phyloP scores from a whole-genome alignment of 2,113 vertebrate genomes.

The Rattus norvegicus region DNA sequence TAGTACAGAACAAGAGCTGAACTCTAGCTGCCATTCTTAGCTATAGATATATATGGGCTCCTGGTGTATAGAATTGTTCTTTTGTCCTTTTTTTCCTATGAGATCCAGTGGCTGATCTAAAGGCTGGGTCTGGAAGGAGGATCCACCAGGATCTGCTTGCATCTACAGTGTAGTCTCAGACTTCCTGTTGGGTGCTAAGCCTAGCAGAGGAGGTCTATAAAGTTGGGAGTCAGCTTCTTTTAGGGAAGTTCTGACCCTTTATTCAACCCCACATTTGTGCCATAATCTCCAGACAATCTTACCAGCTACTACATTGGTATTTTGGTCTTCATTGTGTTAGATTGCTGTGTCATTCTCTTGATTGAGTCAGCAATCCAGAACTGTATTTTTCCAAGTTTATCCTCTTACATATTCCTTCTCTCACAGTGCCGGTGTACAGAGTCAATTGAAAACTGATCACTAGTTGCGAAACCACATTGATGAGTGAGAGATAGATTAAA shows the following conservation, averaged over 20 bases:
- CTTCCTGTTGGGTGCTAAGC: background rate
- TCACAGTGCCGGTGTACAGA: background rate
- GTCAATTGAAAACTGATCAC: background rate
- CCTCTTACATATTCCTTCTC: background rate
- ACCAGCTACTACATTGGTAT: background rate
- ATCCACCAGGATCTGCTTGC: background rate
- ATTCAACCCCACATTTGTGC: background rate
- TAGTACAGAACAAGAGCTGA: background rate
- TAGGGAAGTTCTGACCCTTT: background rate
- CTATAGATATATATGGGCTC: background rate
- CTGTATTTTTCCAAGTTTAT: background rate
- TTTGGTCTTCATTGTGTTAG: background rate
- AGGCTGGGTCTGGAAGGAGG: background rate
- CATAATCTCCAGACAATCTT: background rate
- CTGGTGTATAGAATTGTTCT: background rate
- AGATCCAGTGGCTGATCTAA: background rate
- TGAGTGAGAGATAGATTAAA: constrained; percentile 21
- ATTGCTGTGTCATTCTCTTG: background rate
- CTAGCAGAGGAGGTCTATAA: background rate
- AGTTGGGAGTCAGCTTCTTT: background rate
- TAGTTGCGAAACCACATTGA: background rate
- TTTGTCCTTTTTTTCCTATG: background rate
- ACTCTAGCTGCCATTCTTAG: background rate
- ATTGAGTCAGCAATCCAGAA: background rate
- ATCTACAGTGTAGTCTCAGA: background rate